Conservation (phyloP, 2,888 invertebrate species). For the Toxonevra muliebris region DNA sequence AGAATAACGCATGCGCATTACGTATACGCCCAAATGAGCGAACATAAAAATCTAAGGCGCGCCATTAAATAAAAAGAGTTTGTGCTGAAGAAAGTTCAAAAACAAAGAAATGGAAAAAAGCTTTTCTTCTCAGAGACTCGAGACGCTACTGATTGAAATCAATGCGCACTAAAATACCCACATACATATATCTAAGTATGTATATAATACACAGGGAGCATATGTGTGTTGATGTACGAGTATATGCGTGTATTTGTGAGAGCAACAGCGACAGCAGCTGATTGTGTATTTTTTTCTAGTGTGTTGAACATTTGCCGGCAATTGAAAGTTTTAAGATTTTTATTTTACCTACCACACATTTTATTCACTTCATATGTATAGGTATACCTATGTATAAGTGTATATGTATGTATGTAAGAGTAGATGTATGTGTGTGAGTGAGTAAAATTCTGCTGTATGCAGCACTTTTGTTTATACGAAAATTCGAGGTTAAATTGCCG, state of each 20-base stretch:
- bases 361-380: too few species aligned
- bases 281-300: neutral
- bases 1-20: conserved; percentile 28
- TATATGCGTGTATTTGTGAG: neutral
- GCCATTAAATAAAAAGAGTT: neutral
- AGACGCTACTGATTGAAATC: neutral
- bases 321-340: neutral
- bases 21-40: conserved; percentile 25
- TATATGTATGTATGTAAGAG: neutral
- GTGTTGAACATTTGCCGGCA: conserved; percentile 1
- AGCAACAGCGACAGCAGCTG: conserved; percentile 2
- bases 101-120: neutral
- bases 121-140: neutral
- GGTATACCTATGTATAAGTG: neutral
- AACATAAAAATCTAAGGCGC: neutral
- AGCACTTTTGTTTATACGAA: conserved; percentile 21
- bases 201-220: too few species aligned
- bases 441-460: neutral
- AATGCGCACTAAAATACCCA: too few species aligned
- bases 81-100: neutral
- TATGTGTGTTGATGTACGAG: neutral
- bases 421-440: conserved; percentile 2
- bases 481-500: conserved; percentile 33
- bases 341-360: neutral
- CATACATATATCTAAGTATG: too few species aligned